These are phyloP conservation scores for Seira sanloemensis DNA, from an alignment of 2,888 invertebrate species.

Conservation along the genomic window DNA sequence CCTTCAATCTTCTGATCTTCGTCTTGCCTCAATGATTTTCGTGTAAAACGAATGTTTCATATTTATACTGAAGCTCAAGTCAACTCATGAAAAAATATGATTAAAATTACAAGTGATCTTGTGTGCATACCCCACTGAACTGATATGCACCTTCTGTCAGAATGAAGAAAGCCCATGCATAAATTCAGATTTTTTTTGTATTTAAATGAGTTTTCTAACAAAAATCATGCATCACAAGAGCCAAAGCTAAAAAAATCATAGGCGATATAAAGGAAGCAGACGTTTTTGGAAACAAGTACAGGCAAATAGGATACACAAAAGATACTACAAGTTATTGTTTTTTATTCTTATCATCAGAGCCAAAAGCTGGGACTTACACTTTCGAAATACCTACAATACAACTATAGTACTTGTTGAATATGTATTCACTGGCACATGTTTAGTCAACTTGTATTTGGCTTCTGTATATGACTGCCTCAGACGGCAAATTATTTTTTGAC, in stretches of 20 bases:
- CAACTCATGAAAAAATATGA: neutral
- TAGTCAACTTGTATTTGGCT: neutral
- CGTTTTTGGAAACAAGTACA: neutral
- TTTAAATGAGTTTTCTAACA: neutral
- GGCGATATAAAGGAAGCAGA: neutral
- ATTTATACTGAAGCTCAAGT: conserved; percentile 2
- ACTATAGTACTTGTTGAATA: too few species aligned
- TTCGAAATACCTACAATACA: neutral
- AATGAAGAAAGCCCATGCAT: neutral
- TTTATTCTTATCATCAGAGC: neutral
- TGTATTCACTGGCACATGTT: too few species aligned
- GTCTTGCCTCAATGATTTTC: conserved; percentile 12
- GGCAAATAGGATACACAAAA: neutral
- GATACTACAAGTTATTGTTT: neutral
- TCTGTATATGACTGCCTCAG: neutral
- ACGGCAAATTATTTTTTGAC: neutral
- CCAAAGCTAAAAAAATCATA: neutral
- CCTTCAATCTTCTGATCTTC: neutral
- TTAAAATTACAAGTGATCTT: neutral
- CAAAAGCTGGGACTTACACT: neutral
- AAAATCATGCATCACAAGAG: neutral
- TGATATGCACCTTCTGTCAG: neutral
- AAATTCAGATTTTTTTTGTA: neutral
- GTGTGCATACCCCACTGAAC: neutral
- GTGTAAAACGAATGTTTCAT: neutral